Conservation (phyloP, 1,140 invertebrate genomes). For the Brachystomella parvula region DNA sequence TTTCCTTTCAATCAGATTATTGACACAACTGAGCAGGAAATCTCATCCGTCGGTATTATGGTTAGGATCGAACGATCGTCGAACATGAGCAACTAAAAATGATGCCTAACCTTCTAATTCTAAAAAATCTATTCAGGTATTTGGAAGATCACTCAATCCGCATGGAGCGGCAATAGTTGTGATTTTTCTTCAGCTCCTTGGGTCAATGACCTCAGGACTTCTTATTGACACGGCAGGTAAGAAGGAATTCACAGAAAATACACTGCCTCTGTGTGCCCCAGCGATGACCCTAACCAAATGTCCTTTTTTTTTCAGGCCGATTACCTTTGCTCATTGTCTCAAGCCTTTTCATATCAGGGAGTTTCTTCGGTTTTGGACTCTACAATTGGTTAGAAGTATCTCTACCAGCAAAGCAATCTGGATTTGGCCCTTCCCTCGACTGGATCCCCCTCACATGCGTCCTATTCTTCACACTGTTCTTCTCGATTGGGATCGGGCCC, state of each 20-base stretch:
- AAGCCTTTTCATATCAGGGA: conserved; percentile 65
- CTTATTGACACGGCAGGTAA: conserved; percentile 66
- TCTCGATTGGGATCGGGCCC: conserved; percentile 79
- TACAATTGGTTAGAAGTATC: conserved; percentile 38
- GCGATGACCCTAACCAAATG: background rate
- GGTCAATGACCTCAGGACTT: conserved; percentile 66
- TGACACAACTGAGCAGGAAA: too few species aligned
- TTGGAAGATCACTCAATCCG: conserved; percentile 64
- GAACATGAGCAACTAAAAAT: background rate
- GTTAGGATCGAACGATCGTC: too few species aligned
- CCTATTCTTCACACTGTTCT: conserved; percentile 69
- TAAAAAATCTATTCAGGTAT: conserved; percentile 49
- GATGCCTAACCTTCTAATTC: background rate
- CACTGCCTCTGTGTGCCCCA: too few species aligned
- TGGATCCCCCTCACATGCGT: conserved; percentile 76
- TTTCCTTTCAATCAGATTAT: too few species aligned
- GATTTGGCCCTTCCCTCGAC: conserved; percentile 48
- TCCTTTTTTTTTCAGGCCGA: conserved; percentile 41
- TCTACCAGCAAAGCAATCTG: conserved; percentile 30
- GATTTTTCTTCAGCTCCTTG: conserved; percentile 66
- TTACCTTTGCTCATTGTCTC: conserved; percentile 67
- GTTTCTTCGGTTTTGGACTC: conserved; percentile 38
- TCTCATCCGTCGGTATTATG: too few species aligned
- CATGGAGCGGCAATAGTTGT: conserved; percentile 70
- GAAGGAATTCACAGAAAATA: background rate